Percentiles rank a stretch among this genome's conserved stretches.
Evolutionary conservation across 2,888 invertebrate genomes (phyloP).

Genomic region (Andrena haemorrhoa): DNA sequence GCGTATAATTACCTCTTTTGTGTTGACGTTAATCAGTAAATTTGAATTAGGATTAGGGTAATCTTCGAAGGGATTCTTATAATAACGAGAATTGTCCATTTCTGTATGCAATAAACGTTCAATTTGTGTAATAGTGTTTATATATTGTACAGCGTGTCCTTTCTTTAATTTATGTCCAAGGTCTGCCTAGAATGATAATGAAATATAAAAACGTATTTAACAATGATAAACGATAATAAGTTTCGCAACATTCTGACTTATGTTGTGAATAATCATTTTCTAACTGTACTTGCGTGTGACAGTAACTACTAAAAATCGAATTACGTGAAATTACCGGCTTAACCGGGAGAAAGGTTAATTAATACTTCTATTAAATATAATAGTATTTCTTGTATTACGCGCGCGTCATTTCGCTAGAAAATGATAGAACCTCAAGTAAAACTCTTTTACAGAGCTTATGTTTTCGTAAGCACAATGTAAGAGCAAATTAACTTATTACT

Average conservation of each 20-base stretch:
- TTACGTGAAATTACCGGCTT: slow-evolving; percentile 3
- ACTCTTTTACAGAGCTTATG: not conserved
- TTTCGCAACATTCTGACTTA: not conserved
- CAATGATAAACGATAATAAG: not conserved
- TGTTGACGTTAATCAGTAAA: slow-evolving; percentile 80
- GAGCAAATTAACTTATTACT: slow-evolving; percentile 10
- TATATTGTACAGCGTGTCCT: not conserved
- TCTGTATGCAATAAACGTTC: slow-evolving; percentile 4
- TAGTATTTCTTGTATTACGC: not conserved
- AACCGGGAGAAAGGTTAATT: not conserved
- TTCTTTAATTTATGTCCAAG: slow-evolving; percentile 19
- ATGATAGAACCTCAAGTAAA: not conserved
- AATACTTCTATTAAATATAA: not conserved
- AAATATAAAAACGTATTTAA: not conserved
- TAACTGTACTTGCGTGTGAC: not conserved
- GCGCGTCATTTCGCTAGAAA: not conserved
- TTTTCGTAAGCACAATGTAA: not conserved
- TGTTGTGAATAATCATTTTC: not conserved
- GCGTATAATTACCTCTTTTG: slow-evolving; percentile 41
- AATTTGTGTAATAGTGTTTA: slow-evolving; percentile 4
- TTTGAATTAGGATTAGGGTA: slow-evolving; percentile 79
- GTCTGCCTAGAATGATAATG: not conserved
- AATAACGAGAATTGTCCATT: slow-evolving; percentile 73
- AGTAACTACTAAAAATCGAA: not conserved
- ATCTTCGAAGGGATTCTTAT: slow-evolving; percentile 86